Evolutionary conservation across 2,888 invertebrate species (phyloP), one percentile per base, ranked within the genome.

Genomic region (Drosophila acutilabella): DNA sequence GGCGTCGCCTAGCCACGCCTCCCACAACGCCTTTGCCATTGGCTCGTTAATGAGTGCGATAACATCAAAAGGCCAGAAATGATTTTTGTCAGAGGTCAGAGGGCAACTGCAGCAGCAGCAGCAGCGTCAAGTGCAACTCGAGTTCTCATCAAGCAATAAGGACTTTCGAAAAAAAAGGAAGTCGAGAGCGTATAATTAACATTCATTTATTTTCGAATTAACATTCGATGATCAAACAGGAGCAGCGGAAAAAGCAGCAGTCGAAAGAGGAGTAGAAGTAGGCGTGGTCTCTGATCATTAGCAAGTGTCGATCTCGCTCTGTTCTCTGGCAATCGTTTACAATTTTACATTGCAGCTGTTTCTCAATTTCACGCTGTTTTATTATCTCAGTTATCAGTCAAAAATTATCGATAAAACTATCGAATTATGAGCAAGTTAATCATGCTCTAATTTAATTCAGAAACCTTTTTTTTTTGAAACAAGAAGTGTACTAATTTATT

Each of bases 171-270:
- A 52, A 61, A 61, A 74, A 4, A 68, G 69, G 26, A 54, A 48
- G 56, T 23, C 11, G 36, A n/a, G 74, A 81, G 77, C 78, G 78
- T 89, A 86, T 90, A 89, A 89, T 89, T 90, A 90, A 84, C 81
- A 61, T 78, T 80, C 88, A 90, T 90, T 90, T 89, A 90, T 88
- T 90, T 90, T 80, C 81, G 67, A 76, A 90, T 89, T 90, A 90
- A 88, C 83, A 88, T 88, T 85, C 77, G 77, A 71, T 57, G 65
- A 53, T 54, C 33, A 64, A 30, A 48, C 20, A 52, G 56, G 20
- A 23, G 23, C n/a, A 41, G 48, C 1, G 45, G 47, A 8, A 6
- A 6, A 14, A 5, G 23, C 18, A 23, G 13, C 30, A 26, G 52
- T 42, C 38, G 50, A 45, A 2, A 16, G 14, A 13, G 44, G 38